Base-by-base conservation (phyloP, 1,140 invertebrate genomes). In the Drosophila malerkotliana region DNA sequence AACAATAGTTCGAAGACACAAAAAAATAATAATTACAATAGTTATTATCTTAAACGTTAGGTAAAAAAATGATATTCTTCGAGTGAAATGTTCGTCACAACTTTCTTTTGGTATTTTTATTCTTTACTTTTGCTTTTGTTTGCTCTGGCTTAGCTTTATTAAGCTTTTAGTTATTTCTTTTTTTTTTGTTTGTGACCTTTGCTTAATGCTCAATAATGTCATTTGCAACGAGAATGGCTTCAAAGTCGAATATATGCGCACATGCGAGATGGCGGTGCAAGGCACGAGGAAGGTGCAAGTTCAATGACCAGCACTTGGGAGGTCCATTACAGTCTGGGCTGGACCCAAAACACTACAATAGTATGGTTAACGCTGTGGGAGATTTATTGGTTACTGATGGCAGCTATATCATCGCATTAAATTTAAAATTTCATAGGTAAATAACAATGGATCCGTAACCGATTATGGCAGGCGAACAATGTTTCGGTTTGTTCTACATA, bases 21-120 rank as follows among this genome's bases (percentile, higher is more conserved):
- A 67, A 68, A 76, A 68, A 76, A 61, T 72, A 41, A 54, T 72
- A 68, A 69, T 68, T 69, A 68, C 63, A 69, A 69, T 68, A 69
- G 64, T 18, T 41, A 51, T 72, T 71, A 71, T 71, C 68, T 66
- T 71, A 59, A 51, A 59, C 53, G 28, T 75, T 53, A 67, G 28
- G 39, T 66, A 37, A 58, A 66, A 37, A 77, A 77, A 62, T 77
- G 71, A 71, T 59, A 24, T 34, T 68, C 30, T 45, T 63, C 39
- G 51, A 67, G 49, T 55, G 32, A 57, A 57, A 71, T 71, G 48
- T 21, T 9, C 3, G 39, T 61, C 48, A 53, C 56, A 49, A 57
- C 5, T 72, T 48, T 14, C 30, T 60, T 32, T 54, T 71, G 66
- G 41, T 72, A 61, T 32, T 64, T 28, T 49, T 41, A n/a, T 44